A percentile compares a stretch with the other conserved stretches of the same genome.
Conservation (phyloP, 2,888 invertebrate species). For the Eupithecia vulgata region DNA sequence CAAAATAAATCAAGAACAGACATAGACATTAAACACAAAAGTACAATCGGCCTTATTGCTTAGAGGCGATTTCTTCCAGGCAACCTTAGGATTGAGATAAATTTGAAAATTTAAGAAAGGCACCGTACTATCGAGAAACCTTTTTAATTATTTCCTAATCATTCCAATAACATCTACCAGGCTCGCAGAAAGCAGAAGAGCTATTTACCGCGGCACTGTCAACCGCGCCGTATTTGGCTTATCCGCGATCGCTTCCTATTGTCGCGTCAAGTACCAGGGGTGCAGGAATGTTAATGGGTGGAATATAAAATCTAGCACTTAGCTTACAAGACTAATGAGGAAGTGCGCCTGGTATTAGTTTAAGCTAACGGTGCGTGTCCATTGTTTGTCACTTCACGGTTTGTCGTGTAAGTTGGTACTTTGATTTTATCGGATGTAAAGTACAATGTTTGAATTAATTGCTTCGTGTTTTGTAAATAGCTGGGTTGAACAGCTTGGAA, state of each 20-base stretch:
- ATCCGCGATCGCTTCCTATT: conserved; percentile 43
- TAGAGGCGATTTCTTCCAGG: no score
- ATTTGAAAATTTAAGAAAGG: no score
- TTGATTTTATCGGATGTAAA: conserved; percentile 33
- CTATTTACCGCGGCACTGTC: conserved; percentile 33
- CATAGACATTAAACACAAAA: no score
- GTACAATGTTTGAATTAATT: conserved; percentile 15
- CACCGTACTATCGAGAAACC: no score
- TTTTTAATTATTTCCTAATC: not conserved
- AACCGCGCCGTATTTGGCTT: conserved; percentile 36
- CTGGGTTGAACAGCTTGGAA: not conserved
- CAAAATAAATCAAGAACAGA: no score
- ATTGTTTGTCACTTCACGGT: conserved; percentile 36
- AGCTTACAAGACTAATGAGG: conserved; percentile 48
- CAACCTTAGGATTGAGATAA: no score
- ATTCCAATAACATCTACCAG: conserved; percentile 27
- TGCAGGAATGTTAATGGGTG: conserved; percentile 57
- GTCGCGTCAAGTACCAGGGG: conserved; percentile 45
- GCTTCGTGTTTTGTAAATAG: conserved; percentile 6
- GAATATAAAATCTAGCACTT: conserved; percentile 50
- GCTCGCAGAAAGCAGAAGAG: conserved; percentile 38
- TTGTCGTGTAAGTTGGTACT: conserved; percentile 20
- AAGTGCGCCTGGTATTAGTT: conserved; percentile 37
- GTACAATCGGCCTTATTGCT: no score
- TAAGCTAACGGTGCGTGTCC: conserved; percentile 36